Base-by-base conservation (phyloP, 2,113 vertebrate genomes). In the Phalacrocorax aristotelis region DNA sequence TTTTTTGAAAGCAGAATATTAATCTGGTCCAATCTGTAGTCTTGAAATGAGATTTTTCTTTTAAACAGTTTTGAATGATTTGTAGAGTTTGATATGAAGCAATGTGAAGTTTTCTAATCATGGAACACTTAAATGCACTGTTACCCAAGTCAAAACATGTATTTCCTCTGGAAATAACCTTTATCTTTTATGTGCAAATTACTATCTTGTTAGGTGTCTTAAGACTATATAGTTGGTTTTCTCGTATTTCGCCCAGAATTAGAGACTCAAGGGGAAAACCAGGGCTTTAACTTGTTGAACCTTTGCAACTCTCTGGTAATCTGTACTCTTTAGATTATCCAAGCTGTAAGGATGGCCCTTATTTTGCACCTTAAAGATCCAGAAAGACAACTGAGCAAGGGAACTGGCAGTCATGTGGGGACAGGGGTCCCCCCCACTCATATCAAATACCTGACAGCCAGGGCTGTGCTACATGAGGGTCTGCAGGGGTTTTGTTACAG, bases 81-180 rank as follows among this genome's bases (percentile, higher is more conserved):
- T 52, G 62, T 27, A n/a, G 34, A 85, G 27, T 38, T 83, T 20
- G 20, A 13, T 69, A 8, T 32, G 34, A 71, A 85, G 14, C 25
- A 60, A 3, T 36, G 20, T 80, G 40, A 55, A 55, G 38, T 46
- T 54, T 32, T 71, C 76, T 87, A 51, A 34, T 71, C 52, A 32
- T 10, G 54, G 60, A 86, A 74, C 54, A 49, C 36, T 69, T 89
- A 25, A 71, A 83, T 80, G 66, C 66, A 51, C 52, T 76, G 74
- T 46, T 62, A 60, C n/a, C 21, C 18, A 40, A 40, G 61, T 76
- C 46, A 91, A 89, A 92, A 85, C 34, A 38, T 13, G 5, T 54
- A 16, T 66, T 94, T 95, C 94, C 93, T 85, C 78, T 97, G 90
- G 92, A 95, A 97, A 95, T 36, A 44, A 76, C 80, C 83, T 83